Base-by-base conservation (phyloP, 2,797 vertebrate genomes). In the Melopsittacus undulatus region DNA sequence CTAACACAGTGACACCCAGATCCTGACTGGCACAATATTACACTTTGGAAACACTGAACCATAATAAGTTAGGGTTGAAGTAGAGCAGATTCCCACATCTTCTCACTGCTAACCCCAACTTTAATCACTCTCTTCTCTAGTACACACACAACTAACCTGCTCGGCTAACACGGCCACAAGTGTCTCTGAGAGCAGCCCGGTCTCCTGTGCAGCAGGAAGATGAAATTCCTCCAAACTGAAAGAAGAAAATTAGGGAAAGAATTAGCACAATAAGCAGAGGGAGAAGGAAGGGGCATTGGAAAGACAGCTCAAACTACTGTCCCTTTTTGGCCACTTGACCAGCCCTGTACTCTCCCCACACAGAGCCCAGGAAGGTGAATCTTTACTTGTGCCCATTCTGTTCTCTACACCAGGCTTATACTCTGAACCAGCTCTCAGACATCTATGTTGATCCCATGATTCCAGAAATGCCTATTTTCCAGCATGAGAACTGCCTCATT, bases 81-180 rank as follows among this genome's bases (percentile, higher is more conserved):
- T 2, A 13, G 7, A 9, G 22, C 56, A 29, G 23, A 38, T 10
- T 27, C 46, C 30, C 67, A 18, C 24, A n/a, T 16, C 19, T 21
- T 48, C 30, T 30, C 56, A 26, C 29, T 59, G 49, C 56, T 80
- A n/a, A 52, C 45, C 42, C 13, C 70, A 30, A 1, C 11, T 75
- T 52, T 1, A n/a, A 13, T 5, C 57, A 22, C 29, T 24, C 12
- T 1, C 24, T 38, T 30, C 29, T 64, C 49, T 32, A 80, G 2
- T 26, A 0, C 11, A 2, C 6, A 11, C 3, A 38, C 0, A 4
- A 23, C 76, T 29, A 32, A 67, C 73, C 79, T 81, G 24, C 36
- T 67, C 1, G 0, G 9, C 15, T 9, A 19, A 21, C 1, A 2
- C 0, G 6, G 34, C 38, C 7, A 3, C 7, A 15, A 54, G 59